These are phyloP conservation scores for Popillia japonica DNA, from an alignment of 1,140 invertebrate genomes.

Conservation along the genomic window DNA sequence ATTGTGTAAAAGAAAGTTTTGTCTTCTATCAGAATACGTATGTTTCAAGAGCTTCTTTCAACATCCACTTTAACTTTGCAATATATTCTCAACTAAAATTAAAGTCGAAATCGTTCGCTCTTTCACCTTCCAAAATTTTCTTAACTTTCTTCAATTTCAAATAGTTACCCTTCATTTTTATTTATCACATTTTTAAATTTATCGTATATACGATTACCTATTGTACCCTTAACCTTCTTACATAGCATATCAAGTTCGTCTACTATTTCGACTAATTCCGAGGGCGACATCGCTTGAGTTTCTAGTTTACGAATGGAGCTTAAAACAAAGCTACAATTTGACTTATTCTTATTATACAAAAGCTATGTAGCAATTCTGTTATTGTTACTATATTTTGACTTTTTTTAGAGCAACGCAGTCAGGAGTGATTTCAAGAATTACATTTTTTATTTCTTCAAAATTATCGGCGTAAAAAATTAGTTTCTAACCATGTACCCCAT, in stretches of 20 bases:
- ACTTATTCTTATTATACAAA: neutral
- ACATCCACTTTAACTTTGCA: conserved; percentile 10
- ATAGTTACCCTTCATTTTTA: too few species aligned
- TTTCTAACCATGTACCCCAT: neutral
- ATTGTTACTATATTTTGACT: neutral
- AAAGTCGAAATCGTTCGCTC: neutral
- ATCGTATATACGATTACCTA: neutral
- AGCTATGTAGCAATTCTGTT: neutral
- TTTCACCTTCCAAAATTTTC: too few species aligned
- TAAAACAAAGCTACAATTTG: neutral
- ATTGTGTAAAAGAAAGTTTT: neutral
- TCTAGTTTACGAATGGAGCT: neutral
- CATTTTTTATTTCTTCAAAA: neutral
- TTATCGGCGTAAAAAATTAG: neutral
- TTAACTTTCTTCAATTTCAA: too few species aligned
- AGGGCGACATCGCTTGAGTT: neutral
- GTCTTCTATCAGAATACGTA: neutral
- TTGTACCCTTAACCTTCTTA: neutral
- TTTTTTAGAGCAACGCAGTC: neutral
- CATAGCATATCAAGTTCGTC: neutral
- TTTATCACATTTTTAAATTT: neutral
- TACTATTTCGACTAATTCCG: neutral
- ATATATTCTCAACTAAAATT: neutral
- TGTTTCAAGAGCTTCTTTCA: neutral
- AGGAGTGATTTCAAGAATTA: neutral